These are phyloP conservation scores for Helogale parvula DNA, from an alignment of 2,113 vertebrate genomes.

Conservation along the genomic window DNA sequence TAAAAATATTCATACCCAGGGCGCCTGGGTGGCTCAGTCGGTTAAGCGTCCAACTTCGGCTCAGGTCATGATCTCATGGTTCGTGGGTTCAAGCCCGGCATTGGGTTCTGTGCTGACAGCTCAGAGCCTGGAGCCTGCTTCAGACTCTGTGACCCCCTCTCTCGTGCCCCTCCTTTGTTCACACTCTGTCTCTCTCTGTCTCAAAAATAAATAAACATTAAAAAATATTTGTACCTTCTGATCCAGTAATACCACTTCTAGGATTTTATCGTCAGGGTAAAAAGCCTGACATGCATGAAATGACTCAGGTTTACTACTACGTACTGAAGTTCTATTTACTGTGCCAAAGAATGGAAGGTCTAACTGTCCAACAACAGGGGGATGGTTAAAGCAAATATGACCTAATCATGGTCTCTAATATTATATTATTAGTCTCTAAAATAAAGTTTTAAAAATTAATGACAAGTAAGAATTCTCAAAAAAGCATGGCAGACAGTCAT, in stretches of 20 bases:
- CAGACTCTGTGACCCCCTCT: no score
- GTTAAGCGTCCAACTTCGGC: no score
- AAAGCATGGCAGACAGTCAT: neutral
- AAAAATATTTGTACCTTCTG: neutral
- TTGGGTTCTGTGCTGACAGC: no score
- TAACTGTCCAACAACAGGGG: neutral
- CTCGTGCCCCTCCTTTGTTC: no score
- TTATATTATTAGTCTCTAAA: neutral
- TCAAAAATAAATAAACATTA: no score
- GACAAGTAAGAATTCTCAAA: neutral
- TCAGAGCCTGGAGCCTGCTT: no score
- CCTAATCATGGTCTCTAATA: neutral
- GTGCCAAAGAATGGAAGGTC: neutral
- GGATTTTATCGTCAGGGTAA: neutral
- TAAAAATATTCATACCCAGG: neutral
- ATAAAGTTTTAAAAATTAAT: conserved; percentile 44
- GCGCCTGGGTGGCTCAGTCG: no score
- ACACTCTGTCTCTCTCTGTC: no score
- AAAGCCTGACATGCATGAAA: neutral
- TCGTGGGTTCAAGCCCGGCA: no score
- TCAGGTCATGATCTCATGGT: no score
- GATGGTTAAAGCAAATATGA: conserved; percentile 8
- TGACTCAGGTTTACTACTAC: neutral
- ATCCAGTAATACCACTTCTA: conserved; percentile 9
- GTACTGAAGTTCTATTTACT: neutral